Base-by-base conservation (phyloP, 2,888 invertebrate species). In the Callinectes sapidus region DNA sequence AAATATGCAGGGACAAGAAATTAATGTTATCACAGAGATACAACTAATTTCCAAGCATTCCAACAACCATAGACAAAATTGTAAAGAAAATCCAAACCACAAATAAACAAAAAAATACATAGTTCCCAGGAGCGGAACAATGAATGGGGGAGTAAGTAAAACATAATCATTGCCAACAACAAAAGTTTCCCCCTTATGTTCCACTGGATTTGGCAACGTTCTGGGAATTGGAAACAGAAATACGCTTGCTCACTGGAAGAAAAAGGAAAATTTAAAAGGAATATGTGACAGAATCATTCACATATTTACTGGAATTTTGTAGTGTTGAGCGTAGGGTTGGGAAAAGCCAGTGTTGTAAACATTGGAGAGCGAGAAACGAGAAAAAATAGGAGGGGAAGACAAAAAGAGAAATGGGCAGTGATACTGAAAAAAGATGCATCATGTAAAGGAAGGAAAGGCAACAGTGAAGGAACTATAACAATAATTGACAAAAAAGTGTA, bases 131-230 rank as follows among this genome's bases (percentile, higher is more conserved):
- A 32, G 32, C 14, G 16, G 35, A 32, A 5, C 35, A 13, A 81
- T 35, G 35, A 81, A 81, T 14, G 35, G 8, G 28, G 23, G 14
- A 2, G 81, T 35, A 81, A 81, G 35, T 35, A 81, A 81, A 32
- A 81, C 81, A 32, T 81, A 32, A 81, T 35, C 81, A 81, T 35
- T 81, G 35, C 81, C 81, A 81, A 81, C 81, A 81, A 81, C 81
- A 81, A 81, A 81, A 81, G 35, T 81, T 35, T 35, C 10, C 81
- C 13, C 1, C 18, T 10, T 14, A 32, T 81, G 71, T 71, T 71
- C 71, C 71, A n/a, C n/a, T 3, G 71, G 28, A n/a, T 28, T 71
- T 71, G 71, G n/a, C 71, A 71, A 28, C 71, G 71, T 35, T 81
- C 81, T 81, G 81, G 35, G 81, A 81, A 81, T 81, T 10, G 81